Evolutionary conservation across 2,888 invertebrate species (phyloP).

Genomic region (Aphodius granarius): DNA sequence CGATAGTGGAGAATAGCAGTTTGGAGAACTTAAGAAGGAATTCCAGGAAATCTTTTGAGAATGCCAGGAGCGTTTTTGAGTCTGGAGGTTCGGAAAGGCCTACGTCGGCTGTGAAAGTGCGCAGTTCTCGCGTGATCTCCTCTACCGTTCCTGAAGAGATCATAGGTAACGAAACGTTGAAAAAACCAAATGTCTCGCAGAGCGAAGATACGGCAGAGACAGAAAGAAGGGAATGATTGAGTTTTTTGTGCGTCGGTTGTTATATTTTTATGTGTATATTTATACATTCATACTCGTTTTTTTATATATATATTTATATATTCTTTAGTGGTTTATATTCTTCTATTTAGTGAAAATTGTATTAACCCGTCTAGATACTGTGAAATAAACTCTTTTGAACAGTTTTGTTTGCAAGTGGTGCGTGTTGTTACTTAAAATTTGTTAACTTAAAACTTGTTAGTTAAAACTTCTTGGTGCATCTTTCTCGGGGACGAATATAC

Average conservation of each 20-base stretch:
- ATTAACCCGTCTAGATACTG: not conserved
- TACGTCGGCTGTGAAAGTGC: not conserved
- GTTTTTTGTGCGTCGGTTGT: not conserved
- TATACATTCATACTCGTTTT: not conserved
- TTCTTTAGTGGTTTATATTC: too few relatives aligned
- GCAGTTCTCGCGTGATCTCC: not conserved
- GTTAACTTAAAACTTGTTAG: too few relatives aligned
- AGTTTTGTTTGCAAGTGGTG: not conserved
- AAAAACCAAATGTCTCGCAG: too few relatives aligned
- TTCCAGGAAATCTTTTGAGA: constrained; percentile 38
- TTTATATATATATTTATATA: not conserved
- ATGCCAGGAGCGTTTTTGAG: constrained; percentile 43
- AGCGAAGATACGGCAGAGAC: not conserved
- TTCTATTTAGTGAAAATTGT: not conserved
- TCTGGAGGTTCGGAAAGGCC: constrained; percentile 11
- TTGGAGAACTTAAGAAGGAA: constrained; percentile 23
- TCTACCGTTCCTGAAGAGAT: not conserved
- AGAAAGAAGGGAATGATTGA: not conserved
- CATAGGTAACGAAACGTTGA: constrained; percentile 7
- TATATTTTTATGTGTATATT: not conserved
- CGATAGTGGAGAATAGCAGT: constrained; percentile 16
- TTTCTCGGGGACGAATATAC: too few relatives aligned
- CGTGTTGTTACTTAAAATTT: not conserved
- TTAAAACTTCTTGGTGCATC: too few relatives aligned
- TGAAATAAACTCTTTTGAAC: not conserved